A percentile compares a stretch with the other conserved stretches of the same genome.
These are phyloP conservation scores for Eulemur rubriventer DNA, from an alignment of 2,797 vertebrate genomes.

Conservation along the genomic window DNA sequence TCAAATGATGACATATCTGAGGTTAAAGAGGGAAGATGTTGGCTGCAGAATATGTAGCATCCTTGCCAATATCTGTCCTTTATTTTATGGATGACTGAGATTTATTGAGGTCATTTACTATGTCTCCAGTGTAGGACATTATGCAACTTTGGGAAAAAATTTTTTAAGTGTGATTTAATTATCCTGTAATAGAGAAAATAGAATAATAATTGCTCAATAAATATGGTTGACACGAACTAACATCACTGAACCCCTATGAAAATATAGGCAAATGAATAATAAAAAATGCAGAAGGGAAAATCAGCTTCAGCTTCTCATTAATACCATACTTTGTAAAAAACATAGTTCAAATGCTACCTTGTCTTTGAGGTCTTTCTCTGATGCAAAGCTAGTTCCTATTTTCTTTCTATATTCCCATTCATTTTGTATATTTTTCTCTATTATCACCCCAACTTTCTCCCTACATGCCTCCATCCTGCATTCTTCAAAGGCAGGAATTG, in stretches of 20 bases:
- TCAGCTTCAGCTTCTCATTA: not conserved
- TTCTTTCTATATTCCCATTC: not conserved
- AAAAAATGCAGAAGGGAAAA: not conserved
- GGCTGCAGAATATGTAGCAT: not conserved
- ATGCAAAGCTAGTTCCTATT: not conserved
- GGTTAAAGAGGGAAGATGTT: not conserved
- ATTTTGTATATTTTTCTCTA: not conserved
- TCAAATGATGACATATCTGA: not conserved
- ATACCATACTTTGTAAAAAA: not conserved
- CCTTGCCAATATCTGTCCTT: not conserved
- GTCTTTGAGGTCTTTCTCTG: not conserved
- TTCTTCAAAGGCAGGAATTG: slow-evolving; percentile 8
- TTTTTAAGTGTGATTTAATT: slow-evolving; percentile 13
- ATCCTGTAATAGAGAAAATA: not conserved
- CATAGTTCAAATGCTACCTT: not conserved
- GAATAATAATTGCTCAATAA: not conserved
- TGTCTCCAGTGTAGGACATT: not conserved
- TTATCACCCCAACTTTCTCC: not conserved
- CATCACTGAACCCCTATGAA: not conserved
- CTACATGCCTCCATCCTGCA: not conserved
- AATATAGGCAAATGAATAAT: not conserved
- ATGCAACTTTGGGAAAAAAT: not conserved
- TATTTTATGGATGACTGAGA: not conserved
- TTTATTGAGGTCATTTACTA: not conserved
- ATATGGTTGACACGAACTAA: not conserved